phyloP scores from a whole-genome alignment of 2,888 invertebrate genomes.

The Metalampra italica region DNA sequence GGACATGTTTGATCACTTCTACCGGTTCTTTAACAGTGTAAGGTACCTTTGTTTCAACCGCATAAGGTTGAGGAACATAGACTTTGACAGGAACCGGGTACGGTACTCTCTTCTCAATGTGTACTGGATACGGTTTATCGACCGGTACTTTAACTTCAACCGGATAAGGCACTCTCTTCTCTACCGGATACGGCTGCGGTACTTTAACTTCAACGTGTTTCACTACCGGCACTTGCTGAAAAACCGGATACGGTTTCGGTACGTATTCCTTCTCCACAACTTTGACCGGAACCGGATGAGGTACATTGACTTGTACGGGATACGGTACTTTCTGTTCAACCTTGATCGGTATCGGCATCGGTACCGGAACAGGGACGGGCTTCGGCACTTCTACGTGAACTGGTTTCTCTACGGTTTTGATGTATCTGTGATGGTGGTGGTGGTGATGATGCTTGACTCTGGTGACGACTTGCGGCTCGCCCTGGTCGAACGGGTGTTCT shows the following conservation, averaged over 20 bases:
- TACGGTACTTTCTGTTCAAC: conserved; percentile 28
- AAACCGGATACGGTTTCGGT: conserved; percentile 67
- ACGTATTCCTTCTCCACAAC: conserved; percentile 72
- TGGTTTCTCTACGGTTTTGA: conserved; percentile 80
- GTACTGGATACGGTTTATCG: conserved; percentile 43
- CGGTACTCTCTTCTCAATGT: conserved; percentile 56
- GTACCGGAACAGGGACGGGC: conserved; percentile 67
- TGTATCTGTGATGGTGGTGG: conserved; percentile 81
- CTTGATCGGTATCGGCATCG: conserved; percentile 48
- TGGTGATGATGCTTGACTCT: conserved; percentile 81
- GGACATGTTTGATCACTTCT: conserved; percentile 45
- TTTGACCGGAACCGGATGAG: conserved; percentile 71
- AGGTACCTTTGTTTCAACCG: conserved; percentile 48
- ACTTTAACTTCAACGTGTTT: conserved; percentile 65
- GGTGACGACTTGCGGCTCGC: conserved; percentile 48
- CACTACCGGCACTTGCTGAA: conserved; percentile 62
- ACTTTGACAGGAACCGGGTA: conserved; percentile 59
- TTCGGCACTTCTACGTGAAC: conserved; percentile 76
- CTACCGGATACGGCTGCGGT: conserved; percentile 62
- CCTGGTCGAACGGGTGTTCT: conserved; percentile 48
- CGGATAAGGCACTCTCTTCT: conserved; percentile 67
- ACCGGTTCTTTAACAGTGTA: conserved; percentile 68
- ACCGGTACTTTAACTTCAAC: conserved; percentile 74
- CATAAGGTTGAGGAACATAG: conserved; percentile 56
- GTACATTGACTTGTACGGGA: conserved; percentile 62